Conservation (phyloP, 1,140 invertebrate species). For the Arctopsyche grandis region DNA sequence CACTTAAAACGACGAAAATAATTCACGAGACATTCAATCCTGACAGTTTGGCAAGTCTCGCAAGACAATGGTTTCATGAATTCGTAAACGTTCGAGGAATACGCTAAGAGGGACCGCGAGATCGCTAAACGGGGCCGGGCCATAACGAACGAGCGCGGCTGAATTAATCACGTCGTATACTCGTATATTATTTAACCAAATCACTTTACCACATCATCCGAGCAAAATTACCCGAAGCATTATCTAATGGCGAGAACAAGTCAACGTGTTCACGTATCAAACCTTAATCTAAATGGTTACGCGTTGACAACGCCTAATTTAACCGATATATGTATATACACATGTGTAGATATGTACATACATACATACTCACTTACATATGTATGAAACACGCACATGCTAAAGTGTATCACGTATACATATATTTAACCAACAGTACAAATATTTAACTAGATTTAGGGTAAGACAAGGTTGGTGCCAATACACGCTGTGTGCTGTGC, state of each 20-base stretch:
- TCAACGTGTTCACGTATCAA: not conserved
- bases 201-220: slow-evolving; percentile 23
- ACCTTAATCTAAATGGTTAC: slow-evolving; percentile 21
- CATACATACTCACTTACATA: not conserved
- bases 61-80: slow-evolving; percentile 22
- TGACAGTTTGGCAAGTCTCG: slow-evolving; percentile 25
- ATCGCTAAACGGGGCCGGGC: too few species aligned
- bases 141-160: not conserved
- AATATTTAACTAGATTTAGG: too few species aligned
- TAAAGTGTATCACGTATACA: not conserved
- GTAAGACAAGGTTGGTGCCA: too few species aligned
- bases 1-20: slow-evolving; percentile 22
- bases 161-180: slow-evolving; percentile 29
- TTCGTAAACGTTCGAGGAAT: not conserved
- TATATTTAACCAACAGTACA: too few species aligned
- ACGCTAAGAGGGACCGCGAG: too few species aligned
- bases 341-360: not conserved
- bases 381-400: not conserved
- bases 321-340: not conserved
- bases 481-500: not conserved
- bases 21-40: slow-evolving; percentile 24
- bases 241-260: slow-evolving; percentile 36
- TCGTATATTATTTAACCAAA: slow-evolving; percentile 8
- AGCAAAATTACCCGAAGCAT: slow-evolving; percentile 17
- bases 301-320: not conserved